These are phyloP conservation scores for Siphlonurus alternatus DNA, from an alignment of 2,888 invertebrate genomes.

Conservation along the genomic window DNA sequence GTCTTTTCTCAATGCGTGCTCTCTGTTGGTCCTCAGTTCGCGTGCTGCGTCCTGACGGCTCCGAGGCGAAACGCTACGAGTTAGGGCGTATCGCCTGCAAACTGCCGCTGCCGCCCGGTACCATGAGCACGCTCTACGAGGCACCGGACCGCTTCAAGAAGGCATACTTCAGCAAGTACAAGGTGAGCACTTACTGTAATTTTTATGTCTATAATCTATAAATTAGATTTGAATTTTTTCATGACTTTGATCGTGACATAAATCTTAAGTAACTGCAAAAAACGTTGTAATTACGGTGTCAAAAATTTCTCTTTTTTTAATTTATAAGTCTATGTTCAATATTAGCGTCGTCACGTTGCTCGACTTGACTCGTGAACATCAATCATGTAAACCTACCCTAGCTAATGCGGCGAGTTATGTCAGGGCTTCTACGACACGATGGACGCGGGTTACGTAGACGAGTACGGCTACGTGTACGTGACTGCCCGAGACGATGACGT, in stretches of 20 bases:
- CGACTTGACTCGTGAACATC: too few relatives aligned
- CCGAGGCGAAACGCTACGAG: constrained; percentile 48
- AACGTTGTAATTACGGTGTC: too few relatives aligned
- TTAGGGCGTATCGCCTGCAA: constrained; percentile 70
- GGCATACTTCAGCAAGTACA: constrained; percentile 66
- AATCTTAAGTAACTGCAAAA: too few relatives aligned
- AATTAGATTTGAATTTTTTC: too few relatives aligned
- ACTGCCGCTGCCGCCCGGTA: constrained; percentile 78
- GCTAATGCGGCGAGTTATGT: constrained; percentile 7
- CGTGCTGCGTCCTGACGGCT: constrained; percentile 48
- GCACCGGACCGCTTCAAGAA: constrained; percentile 63
- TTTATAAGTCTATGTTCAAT: too few relatives aligned
- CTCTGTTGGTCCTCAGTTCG: constrained; percentile 33
- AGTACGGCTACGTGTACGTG: constrained; percentile 70
- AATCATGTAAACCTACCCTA: too few relatives aligned
- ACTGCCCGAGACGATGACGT: constrained; percentile 87
- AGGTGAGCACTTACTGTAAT: too few relatives aligned
- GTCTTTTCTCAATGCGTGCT: too few relatives aligned
- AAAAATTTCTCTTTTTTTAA: too few relatives aligned
- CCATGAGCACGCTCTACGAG: constrained; percentile 64
- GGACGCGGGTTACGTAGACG: constrained; percentile 80
- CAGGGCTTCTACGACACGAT: constrained; percentile 87
- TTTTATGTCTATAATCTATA: too few relatives aligned
- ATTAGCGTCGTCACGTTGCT: too few relatives aligned
- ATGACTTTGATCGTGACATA: too few relatives aligned